Percentiles rank a stretch among this genome's conserved stretches.
phyloP scores from a whole-genome alignment of 2,888 invertebrate species.

The Watsonalla cultraria region DNA sequence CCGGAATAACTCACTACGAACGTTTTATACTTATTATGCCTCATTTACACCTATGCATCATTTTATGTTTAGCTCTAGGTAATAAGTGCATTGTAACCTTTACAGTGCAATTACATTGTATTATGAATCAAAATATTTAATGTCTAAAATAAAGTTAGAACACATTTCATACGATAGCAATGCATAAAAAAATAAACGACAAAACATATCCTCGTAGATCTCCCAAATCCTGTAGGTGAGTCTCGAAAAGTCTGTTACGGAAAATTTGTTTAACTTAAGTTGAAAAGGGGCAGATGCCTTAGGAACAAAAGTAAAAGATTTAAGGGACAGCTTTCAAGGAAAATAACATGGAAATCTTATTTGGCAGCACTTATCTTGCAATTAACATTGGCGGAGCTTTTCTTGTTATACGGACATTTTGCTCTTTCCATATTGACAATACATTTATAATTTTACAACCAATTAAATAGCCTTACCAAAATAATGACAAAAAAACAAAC shows the following conservation, averaged over 20 bases:
- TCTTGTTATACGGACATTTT: conserved; percentile 14
- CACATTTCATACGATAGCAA: no score
- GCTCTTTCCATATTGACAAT: background rate
- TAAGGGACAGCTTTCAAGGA: conserved; percentile 48
- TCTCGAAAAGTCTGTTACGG: conserved; percentile 66
- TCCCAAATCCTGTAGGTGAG: conserved; percentile 64
- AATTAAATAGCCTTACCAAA: conserved; percentile 3
- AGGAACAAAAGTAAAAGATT: conserved; percentile 60
- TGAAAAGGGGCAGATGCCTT: conserved; percentile 61
- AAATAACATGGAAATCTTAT: conserved; percentile 49
- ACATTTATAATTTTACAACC: conserved; percentile 4
- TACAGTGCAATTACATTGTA: no score
- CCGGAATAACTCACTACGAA: no score
- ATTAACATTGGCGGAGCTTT: conserved; percentile 48
- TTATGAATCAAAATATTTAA: no score
- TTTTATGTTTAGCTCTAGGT: no score
- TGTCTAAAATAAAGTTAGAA: no score
- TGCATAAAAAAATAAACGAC: conserved; percentile 38
- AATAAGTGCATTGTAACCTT: no score
- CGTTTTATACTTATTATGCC: no score
- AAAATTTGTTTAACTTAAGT: conserved; percentile 70
- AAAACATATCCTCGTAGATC: conserved; percentile 65
- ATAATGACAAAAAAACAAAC: background rate
- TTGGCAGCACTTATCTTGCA: conserved; percentile 55
- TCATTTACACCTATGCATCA: no score